These are phyloP conservation scores for Apomyelois bistriatella DNA, from an alignment of 2,888 invertebrate genomes.

Conservation along the genomic window DNA sequence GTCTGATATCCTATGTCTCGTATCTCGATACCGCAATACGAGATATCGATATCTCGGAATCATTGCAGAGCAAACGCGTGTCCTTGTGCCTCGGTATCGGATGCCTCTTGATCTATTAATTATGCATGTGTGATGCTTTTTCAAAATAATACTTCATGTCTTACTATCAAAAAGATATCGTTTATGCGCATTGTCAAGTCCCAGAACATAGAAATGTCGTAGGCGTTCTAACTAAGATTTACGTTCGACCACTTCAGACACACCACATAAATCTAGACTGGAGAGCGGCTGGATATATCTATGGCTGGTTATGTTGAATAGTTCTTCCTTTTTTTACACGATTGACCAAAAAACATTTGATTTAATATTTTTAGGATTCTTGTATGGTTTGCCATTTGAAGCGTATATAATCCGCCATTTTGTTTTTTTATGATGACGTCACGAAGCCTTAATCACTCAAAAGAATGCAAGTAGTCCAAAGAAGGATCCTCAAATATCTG, in stretches of 20 bases:
- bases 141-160: too few species aligned
- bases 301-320: too few species aligned
- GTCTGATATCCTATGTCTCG: not conserved
- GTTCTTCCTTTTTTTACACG: too few species aligned
- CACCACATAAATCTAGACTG: not conserved
- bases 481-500: too few species aligned
- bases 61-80: not conserved
- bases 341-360: too few species aligned
- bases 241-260: not conserved
- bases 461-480: too few species aligned
- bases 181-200: too few species aligned
- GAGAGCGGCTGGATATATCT: not conserved
- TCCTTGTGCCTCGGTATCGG: not conserved
- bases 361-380: too few species aligned
- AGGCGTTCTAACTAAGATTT: not conserved
- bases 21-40: conserved; percentile 2
- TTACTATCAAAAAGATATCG: too few species aligned
- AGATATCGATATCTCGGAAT: not conserved
- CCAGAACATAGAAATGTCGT: not conserved
- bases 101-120: not conserved
- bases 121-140: not conserved
- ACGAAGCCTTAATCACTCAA: too few species aligned
- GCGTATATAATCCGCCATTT: not conserved
- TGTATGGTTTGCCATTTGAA: not conserved
- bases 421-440: not conserved